These are phyloP conservation scores for Tigriopus californicus DNA, from an alignment of 2,888 invertebrate genomes.

Conservation along the genomic window DNA sequence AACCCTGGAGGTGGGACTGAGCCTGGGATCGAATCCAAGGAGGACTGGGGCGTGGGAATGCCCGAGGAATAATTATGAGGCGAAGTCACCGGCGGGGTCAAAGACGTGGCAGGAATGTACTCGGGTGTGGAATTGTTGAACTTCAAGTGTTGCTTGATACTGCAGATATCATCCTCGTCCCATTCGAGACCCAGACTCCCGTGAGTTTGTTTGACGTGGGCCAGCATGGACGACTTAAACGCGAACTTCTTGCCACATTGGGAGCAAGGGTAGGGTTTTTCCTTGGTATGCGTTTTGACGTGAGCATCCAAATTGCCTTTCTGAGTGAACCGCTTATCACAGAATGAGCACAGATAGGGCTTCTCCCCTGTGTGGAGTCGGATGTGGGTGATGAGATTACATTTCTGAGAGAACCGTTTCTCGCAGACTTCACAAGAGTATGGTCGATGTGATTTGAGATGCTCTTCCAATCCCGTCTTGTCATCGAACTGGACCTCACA, in stretches of 20 bases:
- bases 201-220: slow-evolving; percentile 2
- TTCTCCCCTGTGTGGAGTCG: slow-evolving; percentile 31
- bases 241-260: slow-evolving; percentile 48
- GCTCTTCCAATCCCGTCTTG: slow-evolving; percentile 1
- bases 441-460: not conserved
- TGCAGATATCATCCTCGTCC: not conserved
- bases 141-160: not conserved
- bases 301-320: slow-evolving; percentile 58
- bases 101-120: no score
- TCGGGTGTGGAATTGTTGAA: no score
- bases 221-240: slow-evolving; percentile 41
- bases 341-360: slow-evolving; percentile 45
- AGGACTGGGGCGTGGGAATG: not conserved
- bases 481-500: slow-evolving; percentile 5
- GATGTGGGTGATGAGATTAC: slow-evolving; percentile 4
- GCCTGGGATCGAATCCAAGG: not conserved
- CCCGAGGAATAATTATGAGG: not conserved
- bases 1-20: no score
- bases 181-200: not conserved
- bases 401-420: not conserved
- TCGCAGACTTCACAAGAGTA: not conserved
- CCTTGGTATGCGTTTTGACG: slow-evolving; percentile 41
- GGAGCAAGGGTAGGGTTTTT: slow-evolving; percentile 43
- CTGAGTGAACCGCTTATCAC: slow-evolving; percentile 53
- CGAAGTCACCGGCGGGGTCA: no score